A percentile compares a stretch with the other conserved stretches of the same genome.
These are phyloP conservation scores for Tinea semifulvella DNA, from an alignment of 2,888 invertebrate species.

Conservation along the genomic window DNA sequence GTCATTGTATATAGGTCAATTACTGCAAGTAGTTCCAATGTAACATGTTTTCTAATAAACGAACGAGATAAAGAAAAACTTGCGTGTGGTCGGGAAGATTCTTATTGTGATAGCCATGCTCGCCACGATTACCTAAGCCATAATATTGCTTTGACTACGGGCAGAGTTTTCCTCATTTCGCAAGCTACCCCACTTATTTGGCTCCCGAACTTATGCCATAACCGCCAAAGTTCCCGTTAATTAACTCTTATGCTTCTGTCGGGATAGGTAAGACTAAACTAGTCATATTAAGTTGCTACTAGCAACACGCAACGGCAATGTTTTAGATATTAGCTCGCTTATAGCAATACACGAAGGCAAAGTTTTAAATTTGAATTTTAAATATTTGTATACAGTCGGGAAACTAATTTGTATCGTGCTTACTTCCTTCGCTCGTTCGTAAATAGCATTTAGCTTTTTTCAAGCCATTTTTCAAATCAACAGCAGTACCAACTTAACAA, in stretches of 20 bases:
- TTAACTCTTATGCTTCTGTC: slow-evolving; percentile 39
- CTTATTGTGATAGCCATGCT: slow-evolving; percentile 9
- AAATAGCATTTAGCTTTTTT: slow-evolving; percentile 4
- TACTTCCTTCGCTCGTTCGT: neutral
- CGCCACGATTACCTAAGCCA: slow-evolving; percentile 11
- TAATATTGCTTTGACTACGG: slow-evolving; percentile 14
- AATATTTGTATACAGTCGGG: slow-evolving; percentile 1
- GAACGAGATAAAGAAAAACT: slow-evolving; percentile 13
- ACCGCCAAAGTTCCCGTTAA: slow-evolving; percentile 45
- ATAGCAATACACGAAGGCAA: neutral
- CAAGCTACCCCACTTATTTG: slow-evolving; percentile 27
- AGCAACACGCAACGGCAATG: neutral
- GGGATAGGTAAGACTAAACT: slow-evolving; percentile 32
- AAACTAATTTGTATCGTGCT: slow-evolving; percentile 8
- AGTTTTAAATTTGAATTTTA: slow-evolving; percentile 6
- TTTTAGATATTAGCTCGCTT: slow-evolving; percentile 5
- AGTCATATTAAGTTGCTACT: slow-evolving; percentile 28
- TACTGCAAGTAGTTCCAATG: neutral
- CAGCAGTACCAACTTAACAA: too few species aligned
- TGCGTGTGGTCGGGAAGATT: slow-evolving; percentile 11
- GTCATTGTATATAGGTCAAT: too few species aligned
- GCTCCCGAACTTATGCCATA: slow-evolving; percentile 31
- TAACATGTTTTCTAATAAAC: slow-evolving; percentile 12
- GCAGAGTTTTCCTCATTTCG: slow-evolving; percentile 49
- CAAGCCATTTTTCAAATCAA: neutral